Evolutionary conservation across 2,888 invertebrate genomes (phyloP), one percentile per base, ranked within the genome.

Genomic region (Dascillus cervinus): DNA sequence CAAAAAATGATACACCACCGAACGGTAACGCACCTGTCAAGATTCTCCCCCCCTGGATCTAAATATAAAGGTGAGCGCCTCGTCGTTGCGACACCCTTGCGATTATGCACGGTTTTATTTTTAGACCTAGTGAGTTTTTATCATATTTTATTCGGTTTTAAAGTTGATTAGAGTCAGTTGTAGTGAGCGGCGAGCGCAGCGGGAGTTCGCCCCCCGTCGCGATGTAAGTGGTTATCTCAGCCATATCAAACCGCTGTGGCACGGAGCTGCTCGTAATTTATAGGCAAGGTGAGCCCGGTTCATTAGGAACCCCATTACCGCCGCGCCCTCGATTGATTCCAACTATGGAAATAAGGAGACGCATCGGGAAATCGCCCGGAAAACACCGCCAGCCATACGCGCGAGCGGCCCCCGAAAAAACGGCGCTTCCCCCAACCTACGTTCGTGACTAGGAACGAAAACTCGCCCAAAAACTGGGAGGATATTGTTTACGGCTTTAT

Each of bases 221-320:
- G 57, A 55, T 60, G 58, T 58, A 56, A 62, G 62, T 61, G 63
- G 62, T 64, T 64, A 64, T 64, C 63, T 63, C 57, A 63, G 62
- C 64, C 64, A 60, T 64, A 64, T 64, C 65, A 56, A 59, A 64
- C 64, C 64, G 64, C 63, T 64, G 63, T 63, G 61, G 60, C 64
- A 62, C 63, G 62, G 60, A 64, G 62, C 60, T 60, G 56, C 56
- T 51, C 58, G 61, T 65, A 64, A 65, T 65, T 65, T 65, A 65
- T 65, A 62, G 64, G 58, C 59, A 60, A 64, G 62, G 59, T 64
- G 62, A 63, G 63, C 55, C 60, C 58, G 62, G 60, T 64, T 64
- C 64, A 63, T 64, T 64, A 64, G 62, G 62, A 60, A 50, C 50
- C 56, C 55, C 56, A 52, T 52, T 51, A 52, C 55, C 48, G 50